Conservation (phyloP, 2,797 vertebrate species). For the Eutrigla gurnardus region DNA sequence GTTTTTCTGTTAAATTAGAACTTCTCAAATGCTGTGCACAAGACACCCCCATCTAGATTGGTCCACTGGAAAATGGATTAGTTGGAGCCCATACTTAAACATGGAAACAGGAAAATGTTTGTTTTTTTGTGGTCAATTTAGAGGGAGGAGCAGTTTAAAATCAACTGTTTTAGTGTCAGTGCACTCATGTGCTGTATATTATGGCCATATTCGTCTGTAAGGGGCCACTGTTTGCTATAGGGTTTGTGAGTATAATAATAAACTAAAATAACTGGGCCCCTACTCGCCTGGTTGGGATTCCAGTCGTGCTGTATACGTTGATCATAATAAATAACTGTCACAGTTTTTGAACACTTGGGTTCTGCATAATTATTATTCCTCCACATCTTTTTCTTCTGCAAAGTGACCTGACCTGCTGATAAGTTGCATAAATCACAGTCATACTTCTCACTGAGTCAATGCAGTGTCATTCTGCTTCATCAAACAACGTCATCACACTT, state of each 20-base stretch:
- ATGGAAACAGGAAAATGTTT: not conserved
- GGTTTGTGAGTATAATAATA: constrained; percentile 10
- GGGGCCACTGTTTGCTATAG: too few species aligned
- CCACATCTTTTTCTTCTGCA: not conserved
- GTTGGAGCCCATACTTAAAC: not conserved
- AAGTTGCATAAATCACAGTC: not conserved
- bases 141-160: not conserved
- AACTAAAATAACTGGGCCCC: not conserved
- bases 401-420: not conserved
- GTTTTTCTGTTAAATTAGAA: not conserved
- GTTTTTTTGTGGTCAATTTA: not conserved
- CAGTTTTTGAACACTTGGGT: not conserved
- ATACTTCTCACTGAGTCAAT: constrained; percentile 25
- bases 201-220: not conserved
- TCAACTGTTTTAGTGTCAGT: not conserved
- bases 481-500: constrained; percentile 1
- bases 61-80: too few species aligned
- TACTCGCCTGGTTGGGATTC: not conserved
- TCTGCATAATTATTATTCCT: not conserved
- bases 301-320: not conserved
- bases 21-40: not conserved
- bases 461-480: not conserved
- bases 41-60: too few species aligned
- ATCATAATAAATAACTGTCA: not conserved
- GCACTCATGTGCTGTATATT: not conserved